Percentiles rank a stretch among this genome's conserved stretches.
Conservation (phyloP, 1,140 invertebrate species). For the Drosophila nikananu region DNA sequence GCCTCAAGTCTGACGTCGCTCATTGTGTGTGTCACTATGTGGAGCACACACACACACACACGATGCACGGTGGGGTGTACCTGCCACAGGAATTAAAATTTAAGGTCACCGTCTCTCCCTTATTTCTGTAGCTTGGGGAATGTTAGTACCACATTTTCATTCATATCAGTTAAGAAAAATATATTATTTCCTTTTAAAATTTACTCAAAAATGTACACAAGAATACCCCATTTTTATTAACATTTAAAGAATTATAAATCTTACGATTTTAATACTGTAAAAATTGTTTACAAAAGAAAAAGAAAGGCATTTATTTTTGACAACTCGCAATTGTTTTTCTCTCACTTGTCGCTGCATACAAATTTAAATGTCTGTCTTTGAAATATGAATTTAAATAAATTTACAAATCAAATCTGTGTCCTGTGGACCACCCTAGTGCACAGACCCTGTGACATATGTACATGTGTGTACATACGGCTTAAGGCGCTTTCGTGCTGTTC, state of each 20-base stretch:
- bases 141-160: no score
- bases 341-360: no score
- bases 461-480: constrained; percentile 28
- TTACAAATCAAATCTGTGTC: neutral
- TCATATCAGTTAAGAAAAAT: neutral
- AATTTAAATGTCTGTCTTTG: neutral
- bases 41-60: constrained; percentile 8
- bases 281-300: no score
- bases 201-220: no score
- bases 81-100: neutral
- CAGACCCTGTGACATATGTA: constrained; percentile 1
- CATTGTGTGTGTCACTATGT: constrained; percentile 54
- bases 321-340: no score
- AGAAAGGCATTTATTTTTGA: no score
- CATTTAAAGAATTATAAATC: neutral
- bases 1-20: constrained; percentile 50
- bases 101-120: neutral
- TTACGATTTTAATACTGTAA: neutral
- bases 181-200: neutral
- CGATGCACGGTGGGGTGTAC: constrained; percentile 13
- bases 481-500: constrained; percentile 39
- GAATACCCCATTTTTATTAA: neutral
- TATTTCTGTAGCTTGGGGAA: neutral
- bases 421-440: constrained; percentile 7
- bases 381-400: neutral